A percentile compares a stretch with the other conserved stretches of the same genome.
phyloP scores from a whole-genome alignment of 92 coral and sea anemone species.

The Paramuricea clavata region DNA sequence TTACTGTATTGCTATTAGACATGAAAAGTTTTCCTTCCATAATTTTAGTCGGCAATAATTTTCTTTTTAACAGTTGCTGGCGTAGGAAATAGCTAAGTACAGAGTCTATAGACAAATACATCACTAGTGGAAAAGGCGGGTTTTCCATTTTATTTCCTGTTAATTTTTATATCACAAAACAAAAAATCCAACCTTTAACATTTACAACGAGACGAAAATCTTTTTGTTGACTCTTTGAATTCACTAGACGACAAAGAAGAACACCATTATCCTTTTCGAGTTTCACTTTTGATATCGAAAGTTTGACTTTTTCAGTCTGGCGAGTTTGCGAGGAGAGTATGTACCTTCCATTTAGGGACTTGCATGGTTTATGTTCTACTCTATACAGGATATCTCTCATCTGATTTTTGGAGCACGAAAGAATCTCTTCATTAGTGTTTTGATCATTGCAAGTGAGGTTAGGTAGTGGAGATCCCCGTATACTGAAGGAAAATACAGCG shows the following conservation, averaged over 20 bases:
- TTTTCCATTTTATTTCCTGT: no score
- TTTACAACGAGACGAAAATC: slow-evolving; percentile 9
- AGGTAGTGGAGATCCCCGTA: slow-evolving; percentile 27
- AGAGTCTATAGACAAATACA: no score
- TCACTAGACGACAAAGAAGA: neutral
- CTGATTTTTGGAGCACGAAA: slow-evolving; percentile 12
- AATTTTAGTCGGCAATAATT: no score
- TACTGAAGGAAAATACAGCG: slow-evolving; percentile 1
- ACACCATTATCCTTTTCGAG: slow-evolving; percentile 31
- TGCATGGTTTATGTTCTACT: slow-evolving; percentile 28
- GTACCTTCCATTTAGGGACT: neutral
- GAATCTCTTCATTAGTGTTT: neutral
- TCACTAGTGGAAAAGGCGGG: no score
- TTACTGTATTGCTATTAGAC: no score
- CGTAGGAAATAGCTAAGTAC: no score
- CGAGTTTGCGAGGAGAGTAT: neutral
- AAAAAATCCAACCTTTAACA: slow-evolving; percentile 6
- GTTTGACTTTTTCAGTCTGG: slow-evolving; percentile 14
- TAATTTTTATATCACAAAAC: neutral
- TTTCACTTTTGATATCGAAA: neutral
- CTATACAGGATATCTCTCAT: slow-evolving; percentile 15
- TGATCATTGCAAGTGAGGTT: slow-evolving; percentile 17
- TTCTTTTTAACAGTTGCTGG: no score
- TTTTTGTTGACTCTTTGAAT: slow-evolving; percentile 25
- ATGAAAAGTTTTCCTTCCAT: no score